Percentiles rank a stretch among this genome's conserved stretches.
phyloP scores from a whole-genome alignment of 2,888 invertebrate genomes.

The Melangyna quadrimaculata region DNA sequence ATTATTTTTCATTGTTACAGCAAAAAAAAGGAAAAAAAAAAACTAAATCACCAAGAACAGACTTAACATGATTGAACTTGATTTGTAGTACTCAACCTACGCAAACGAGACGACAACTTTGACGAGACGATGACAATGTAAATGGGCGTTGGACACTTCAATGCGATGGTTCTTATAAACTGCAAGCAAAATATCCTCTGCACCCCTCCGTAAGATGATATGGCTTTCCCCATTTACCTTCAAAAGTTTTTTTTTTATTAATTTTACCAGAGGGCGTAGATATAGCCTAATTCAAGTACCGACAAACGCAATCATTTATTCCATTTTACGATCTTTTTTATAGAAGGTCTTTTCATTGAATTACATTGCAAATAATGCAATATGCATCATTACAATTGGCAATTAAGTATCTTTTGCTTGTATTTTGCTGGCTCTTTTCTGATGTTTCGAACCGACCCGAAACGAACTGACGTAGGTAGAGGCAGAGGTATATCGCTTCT shows the following conservation, averaged over 20 bases:
- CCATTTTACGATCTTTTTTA: constrained; percentile 45
- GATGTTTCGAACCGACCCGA: not conserved
- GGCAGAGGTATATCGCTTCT: not conserved
- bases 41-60: constrained; percentile 10
- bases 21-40: not conserved
- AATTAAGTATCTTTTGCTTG: constrained; percentile 46
- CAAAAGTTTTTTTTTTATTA: not conserved
- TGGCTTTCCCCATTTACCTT: constrained; percentile 31
- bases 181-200: not conserved
- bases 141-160: not conserved
- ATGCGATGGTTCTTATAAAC: not conserved
- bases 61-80: constrained; percentile 30
- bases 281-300: constrained; percentile 44
- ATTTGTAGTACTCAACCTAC: constrained; percentile 23
- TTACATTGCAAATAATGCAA: constrained; percentile 59
- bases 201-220: not conserved
- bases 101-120: constrained; percentile 9
- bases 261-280: not conserved
- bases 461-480: not conserved
- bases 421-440: not conserved
- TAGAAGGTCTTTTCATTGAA: constrained; percentile 65
- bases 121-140: not conserved
- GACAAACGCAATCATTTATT: constrained; percentile 61
- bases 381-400: constrained; percentile 68
- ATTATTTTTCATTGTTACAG: constrained; percentile 6